A percentile compares a stretch with the other conserved stretches of the same genome.
These are phyloP conservation scores for Syngnathus rostellatus DNA, from an alignment of 2,797 vertebrate genomes.

Conservation along the genomic window DNA sequence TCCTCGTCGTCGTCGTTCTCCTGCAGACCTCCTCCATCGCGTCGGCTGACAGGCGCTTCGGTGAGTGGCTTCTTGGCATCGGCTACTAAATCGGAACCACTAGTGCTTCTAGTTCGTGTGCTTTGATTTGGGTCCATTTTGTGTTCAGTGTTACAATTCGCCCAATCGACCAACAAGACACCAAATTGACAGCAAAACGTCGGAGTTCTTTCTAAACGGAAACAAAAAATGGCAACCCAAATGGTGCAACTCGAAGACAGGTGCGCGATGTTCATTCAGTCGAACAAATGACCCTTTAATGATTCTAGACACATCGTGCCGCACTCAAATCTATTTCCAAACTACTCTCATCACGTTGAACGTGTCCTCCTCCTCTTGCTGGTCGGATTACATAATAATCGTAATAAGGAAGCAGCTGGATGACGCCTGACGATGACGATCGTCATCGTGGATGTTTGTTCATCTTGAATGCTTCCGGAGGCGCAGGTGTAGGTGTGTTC, in stretches of 20 bases:
- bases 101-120: neutral
- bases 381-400: neutral
- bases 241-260: neutral
- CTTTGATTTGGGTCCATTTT: neutral
- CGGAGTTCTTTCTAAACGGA: neutral
- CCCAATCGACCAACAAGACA: neutral
- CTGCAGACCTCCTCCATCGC: slow-evolving; percentile 23
- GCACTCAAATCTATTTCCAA: neutral
- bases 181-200: neutral
- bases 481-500: too few relatives aligned
- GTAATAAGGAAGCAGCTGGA: neutral
- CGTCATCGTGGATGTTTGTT: too few relatives aligned
- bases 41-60: slow-evolving; percentile 43
- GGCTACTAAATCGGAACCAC: neutral
- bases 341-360: neutral
- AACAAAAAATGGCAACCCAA: neutral
- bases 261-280: neutral
- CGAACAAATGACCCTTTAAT: neutral
- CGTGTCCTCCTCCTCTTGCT: neutral
- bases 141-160: neutral
- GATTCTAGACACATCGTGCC: neutral
- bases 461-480: too few relatives aligned
- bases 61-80: slow-evolving; percentile 36
- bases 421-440: neutral
- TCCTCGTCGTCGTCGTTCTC: slow-evolving; percentile 12